Evolutionary conservation across 23 tunicate genomes (phyloP).

Genomic region (Diplosoma virens): DNA sequence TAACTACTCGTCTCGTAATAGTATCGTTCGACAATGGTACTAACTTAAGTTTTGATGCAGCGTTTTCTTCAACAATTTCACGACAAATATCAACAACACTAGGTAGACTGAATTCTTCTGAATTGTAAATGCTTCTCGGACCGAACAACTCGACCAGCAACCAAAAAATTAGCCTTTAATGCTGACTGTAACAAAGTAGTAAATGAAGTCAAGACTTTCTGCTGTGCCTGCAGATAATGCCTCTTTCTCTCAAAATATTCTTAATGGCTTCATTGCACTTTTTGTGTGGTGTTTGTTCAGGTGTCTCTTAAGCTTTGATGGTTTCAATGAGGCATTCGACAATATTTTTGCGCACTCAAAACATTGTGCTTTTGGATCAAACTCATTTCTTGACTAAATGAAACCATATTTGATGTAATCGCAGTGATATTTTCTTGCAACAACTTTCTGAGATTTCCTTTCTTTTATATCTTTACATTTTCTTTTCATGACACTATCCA

Average conservation of each 20-base stretch:
- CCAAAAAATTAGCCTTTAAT: conserved; percentile 23
- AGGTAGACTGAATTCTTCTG: conserved; percentile 34
- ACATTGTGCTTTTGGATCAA: too few relatives aligned
- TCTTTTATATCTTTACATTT: too few relatives aligned
- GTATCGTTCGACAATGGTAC: conserved; percentile 21
- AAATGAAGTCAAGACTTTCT: conserved; percentile 17
- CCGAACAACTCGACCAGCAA: conserved; percentile 9
- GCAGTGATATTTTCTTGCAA: too few relatives aligned
- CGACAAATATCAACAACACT: conserved; percentile 13
- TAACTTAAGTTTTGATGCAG: conserved; percentile 54
- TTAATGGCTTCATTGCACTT: conserved; percentile 7
- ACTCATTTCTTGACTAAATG: too few relatives aligned
- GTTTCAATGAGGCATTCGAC: conserved; percentile 21
- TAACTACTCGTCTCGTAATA: conserved; percentile 32
- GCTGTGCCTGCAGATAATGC: conserved; percentile 4
- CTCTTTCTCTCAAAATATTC: conserved; percentile 24
- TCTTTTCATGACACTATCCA: too few relatives aligned
- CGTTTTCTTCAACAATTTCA: conserved; percentile 21
- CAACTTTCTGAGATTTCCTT: too few relatives aligned
- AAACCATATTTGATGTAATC: too few relatives aligned
- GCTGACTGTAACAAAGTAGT: conserved; percentile 37
- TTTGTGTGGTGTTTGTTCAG: conserved; percentile 3
- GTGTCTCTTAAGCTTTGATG: conserved; percentile 26
- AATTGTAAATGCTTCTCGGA: conserved; percentile 32
- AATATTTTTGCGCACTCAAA: conserved; percentile 10